These are phyloP conservation scores for Platyscapa corneri DNA, from an alignment of 1,140 invertebrate genomes.

Conservation along the genomic window DNA sequence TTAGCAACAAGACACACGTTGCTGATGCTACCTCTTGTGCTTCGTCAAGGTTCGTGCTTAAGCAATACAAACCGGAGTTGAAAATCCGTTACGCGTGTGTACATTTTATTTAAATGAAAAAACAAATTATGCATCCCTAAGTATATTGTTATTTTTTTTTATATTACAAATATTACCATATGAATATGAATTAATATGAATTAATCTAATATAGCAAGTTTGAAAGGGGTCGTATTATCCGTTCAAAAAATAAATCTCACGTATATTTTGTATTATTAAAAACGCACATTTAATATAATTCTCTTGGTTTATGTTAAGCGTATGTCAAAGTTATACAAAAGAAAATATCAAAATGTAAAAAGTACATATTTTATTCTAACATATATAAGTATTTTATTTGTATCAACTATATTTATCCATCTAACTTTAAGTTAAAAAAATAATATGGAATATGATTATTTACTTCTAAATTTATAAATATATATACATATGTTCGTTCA, in stretches of 20 bases:
- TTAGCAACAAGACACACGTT: slow-evolving; percentile 39
- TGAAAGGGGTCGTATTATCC: not conserved
- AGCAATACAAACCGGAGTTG: slow-evolving; percentile 12
- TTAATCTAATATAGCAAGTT: not conserved
- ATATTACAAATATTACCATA: not conserved
- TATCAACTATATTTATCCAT: not conserved
- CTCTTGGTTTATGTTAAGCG: too few species aligned
- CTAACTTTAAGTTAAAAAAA: not conserved
- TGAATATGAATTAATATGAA: not conserved
- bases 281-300: too few species aligned
- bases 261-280: not conserved
- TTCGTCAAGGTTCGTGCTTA: slow-evolving; percentile 15
- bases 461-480: too few species aligned
- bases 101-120: not conserved
- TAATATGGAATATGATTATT: too few species aligned
- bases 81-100: not conserved
- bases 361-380: not conserved
- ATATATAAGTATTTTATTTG: not conserved
- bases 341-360: too few species aligned
- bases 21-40: not conserved
- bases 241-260: not conserved
- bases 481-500: too few species aligned
- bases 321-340: too few species aligned
- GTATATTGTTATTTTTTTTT: not conserved
- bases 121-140: not conserved